Conservation (phyloP, 2,888 invertebrate genomes). For the Dorcus hopei region DNA sequence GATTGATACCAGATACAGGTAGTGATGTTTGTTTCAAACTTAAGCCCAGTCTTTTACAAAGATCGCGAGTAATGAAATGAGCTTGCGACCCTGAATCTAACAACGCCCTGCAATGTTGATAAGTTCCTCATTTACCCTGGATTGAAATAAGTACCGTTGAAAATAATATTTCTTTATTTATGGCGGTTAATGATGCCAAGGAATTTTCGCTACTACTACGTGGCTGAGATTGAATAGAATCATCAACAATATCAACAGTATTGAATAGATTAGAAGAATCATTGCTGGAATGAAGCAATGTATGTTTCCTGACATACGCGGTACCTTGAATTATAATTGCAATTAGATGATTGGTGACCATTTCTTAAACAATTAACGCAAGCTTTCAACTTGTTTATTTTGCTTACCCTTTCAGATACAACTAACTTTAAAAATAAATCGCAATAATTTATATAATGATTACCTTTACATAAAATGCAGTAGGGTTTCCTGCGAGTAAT, state of each 20-base stretch:
- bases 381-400: neutral
- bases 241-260: neutral
- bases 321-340: neutral
- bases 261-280: neutral
- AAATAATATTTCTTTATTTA: neutral
- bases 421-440: neutral
- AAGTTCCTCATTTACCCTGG: neutral
- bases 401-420: neutral
- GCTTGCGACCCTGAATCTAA: slow-evolving; percentile 6
- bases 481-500: neutral
- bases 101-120: neutral
- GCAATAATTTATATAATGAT: neutral
- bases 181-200: no score
- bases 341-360: neutral
- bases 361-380: slow-evolving; percentile 6
- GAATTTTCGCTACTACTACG: neutral
- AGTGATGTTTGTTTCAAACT: neutral
- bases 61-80: neutral
- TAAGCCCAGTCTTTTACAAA: neutral
- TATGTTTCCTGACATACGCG: slow-evolving; percentile 1
- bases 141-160: slow-evolving; percentile 2
- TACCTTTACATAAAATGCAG: neutral
- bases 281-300: slow-evolving; percentile 5
- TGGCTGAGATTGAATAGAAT: neutral
- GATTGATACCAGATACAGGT: neutral